Evolutionary conservation across 2,888 invertebrate genomes (phyloP), one percentile per base, ranked within the genome.

Genomic region (Patella pellucida): DNA sequence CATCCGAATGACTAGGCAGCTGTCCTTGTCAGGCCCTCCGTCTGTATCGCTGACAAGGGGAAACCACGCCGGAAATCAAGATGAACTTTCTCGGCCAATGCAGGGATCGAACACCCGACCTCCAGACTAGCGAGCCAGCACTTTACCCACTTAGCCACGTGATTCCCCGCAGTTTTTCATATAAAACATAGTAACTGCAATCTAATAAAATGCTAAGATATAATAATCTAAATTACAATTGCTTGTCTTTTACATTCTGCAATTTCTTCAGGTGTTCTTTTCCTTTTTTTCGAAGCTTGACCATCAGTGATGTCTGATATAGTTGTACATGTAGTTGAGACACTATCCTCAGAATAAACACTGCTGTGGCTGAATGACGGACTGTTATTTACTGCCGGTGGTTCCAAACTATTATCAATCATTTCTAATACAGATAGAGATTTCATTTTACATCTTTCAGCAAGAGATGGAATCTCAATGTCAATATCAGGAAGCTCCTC

Each of bases 221-320:
- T 41, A 41, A 41, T 41, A 41, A 41, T 41, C 9, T 41, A 41
- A 41, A 41, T 52, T 74, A 79, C 81, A 77, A 76, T 68, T 19
- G 80, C 78, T 69, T 75, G 76, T 41, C 68, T 54, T 78, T 79
- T 82, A 31, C 76, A 81, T 72, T 84, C 81, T 70, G 79, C 80
- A 41, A 86, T 83, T 72, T 86, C 86, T 67, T 82, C 84, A 52
- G 79, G 75, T 52, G 83, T 81, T 77, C 86, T 79, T 72, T 82
- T 84, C 78, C 79, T 83, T 72, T 76, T 82, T 27, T 50, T 71
- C 14, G 50, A 52, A 15, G 72, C 72, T 23, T 19, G 50, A 14
- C 70, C 62, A 11, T 19, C 19, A 3, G 14, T 12, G 12, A 62
- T 23, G 23, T 62, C 62, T 12, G 19, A 23, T 11, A 62, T 19